phyloP scores from a whole-genome alignment of 2,888 invertebrate species.

The Thyatira batis region DNA sequence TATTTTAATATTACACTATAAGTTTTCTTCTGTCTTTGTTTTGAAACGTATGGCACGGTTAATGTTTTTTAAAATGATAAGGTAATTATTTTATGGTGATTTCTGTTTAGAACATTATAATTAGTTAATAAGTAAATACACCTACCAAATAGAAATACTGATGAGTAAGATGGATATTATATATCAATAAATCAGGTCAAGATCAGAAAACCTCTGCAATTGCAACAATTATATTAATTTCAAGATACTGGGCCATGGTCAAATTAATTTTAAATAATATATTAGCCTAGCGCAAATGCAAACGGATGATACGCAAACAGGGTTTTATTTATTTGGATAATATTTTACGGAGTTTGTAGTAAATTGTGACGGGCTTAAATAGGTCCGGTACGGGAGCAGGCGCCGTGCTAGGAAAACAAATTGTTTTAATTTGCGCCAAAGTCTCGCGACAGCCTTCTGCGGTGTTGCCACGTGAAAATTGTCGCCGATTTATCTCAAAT shows the following conservation, averaged over 20 bases:
- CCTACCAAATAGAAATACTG: background rate
- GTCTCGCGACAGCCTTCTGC: slow-evolving; percentile 41
- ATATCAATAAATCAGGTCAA: background rate
- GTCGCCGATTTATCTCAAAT: slow-evolving; percentile 22
- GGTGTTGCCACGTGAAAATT: slow-evolving; percentile 32
- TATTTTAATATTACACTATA: too few species aligned
- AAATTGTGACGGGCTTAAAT: slow-evolving; percentile 43
- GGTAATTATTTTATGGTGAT: too few species aligned
- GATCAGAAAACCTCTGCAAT: background rate
- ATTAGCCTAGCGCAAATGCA: slow-evolving; percentile 30
- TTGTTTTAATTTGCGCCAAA: slow-evolving; percentile 58
- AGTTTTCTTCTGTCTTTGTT: too few species aligned
- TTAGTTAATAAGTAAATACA: too few species aligned
- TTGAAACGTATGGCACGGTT: too few species aligned
- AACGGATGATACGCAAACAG: slow-evolving; percentile 34
- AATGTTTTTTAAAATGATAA: too few species aligned
- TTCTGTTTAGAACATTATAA: too few species aligned
- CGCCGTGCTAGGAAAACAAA: slow-evolving; percentile 47
- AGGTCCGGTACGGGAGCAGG: slow-evolving; percentile 32
- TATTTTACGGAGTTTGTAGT: slow-evolving; percentile 46
- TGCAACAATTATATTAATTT: background rate
- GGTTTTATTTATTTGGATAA: slow-evolving; percentile 45
- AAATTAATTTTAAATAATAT: background rate
- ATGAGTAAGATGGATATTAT: background rate
- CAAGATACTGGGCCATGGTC: background rate